Percentiles rank a stretch among this genome's conserved stretches.
These are phyloP conservation scores for Ectobius pallidus DNA, from an alignment of 2,888 invertebrate species.

Conservation along the genomic window DNA sequence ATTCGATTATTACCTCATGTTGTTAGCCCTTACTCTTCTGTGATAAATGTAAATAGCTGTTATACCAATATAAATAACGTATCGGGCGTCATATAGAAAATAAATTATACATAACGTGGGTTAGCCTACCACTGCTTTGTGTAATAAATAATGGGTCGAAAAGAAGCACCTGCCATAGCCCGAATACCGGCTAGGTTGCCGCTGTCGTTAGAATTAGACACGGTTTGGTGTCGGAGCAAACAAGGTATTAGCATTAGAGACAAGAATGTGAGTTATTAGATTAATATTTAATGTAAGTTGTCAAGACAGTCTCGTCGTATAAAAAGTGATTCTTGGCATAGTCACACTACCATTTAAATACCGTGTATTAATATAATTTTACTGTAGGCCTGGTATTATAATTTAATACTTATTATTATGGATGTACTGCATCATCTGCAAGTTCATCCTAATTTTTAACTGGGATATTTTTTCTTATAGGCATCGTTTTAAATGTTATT, in stretches of 20 bases:
- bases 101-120: slow-evolving; percentile 20
- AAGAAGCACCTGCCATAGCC: slow-evolving; percentile 18
- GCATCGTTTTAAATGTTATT: too few relatives aligned
- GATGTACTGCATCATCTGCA: too few relatives aligned
- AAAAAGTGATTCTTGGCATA: background rate
- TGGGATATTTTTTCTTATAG: too few relatives aligned
- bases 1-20: background rate
- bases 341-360: too few relatives aligned
- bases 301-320: slow-evolving; percentile 3
- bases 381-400: too few relatives aligned
- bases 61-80: slow-evolving; percentile 17
- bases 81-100: slow-evolving; percentile 21
- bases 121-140: slow-evolving; percentile 6
- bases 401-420: too few relatives aligned
- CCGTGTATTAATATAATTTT: too few relatives aligned
- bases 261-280: slow-evolving; percentile 34
- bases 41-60: slow-evolving; percentile 4
- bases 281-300: slow-evolving; percentile 28
- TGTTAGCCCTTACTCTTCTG: slow-evolving; percentile 1
- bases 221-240: slow-evolving; percentile 32
- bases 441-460: too few relatives aligned
- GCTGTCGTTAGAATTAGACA: slow-evolving; percentile 34
- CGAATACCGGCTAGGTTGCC: background rate
- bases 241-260: slow-evolving; percentile 34
- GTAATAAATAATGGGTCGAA: slow-evolving; percentile 22